Base-by-base conservation (phyloP, 92 coral and sea anemone genomes). In the Parazoanthus darwini region DNA sequence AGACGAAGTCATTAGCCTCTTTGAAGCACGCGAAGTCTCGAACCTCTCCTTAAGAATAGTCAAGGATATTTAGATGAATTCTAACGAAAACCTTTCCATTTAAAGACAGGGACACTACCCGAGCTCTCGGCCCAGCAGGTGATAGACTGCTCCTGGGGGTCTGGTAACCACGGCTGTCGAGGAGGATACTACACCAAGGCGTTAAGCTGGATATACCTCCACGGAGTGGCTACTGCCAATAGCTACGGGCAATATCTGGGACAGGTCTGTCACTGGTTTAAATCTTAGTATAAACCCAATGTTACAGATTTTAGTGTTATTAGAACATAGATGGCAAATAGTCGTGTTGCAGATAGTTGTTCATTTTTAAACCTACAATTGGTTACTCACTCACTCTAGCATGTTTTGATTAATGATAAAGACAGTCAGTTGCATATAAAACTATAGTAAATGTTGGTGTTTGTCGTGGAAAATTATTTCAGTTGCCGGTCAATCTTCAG, bases 181-280 rank as follows among this genome's bases (percentile, higher is more conserved):
- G 99, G 99, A 63, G 99, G 99, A 36, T 97, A 94, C 89, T 97
- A 95, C 87, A 95, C 95, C 88, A 95, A 95, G 89, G 99, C 99
- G 2, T 84, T 97, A 58, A 97, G 99, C 63, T 97, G 99, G 99
- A 93, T 97, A 58, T 97, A 91, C 82, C 89, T 97, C 54, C 93
- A 97, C 85, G 96, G 97, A 33, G 91, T 97, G n/a, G 93, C 97
- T 3, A 92, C 98, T 58, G 99, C 98, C 76, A 89, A 91, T 73
- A 94, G 95, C 73, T 97, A 97, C 82, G 99, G 99, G 81, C 98
- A 95, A n/a, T 97, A 97, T 80, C 84, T 97, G 43, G 99, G 95
- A 43, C 99, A 97, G 98, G 99, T 97, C 33, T 29, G 93, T 35
- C 56, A 14, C 74, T 3, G 0, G 1, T 48, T 29, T 29, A 29